phyloP scores from a whole-genome alignment of 1,140 invertebrate species.

The Bradysia coprophila region DNA sequence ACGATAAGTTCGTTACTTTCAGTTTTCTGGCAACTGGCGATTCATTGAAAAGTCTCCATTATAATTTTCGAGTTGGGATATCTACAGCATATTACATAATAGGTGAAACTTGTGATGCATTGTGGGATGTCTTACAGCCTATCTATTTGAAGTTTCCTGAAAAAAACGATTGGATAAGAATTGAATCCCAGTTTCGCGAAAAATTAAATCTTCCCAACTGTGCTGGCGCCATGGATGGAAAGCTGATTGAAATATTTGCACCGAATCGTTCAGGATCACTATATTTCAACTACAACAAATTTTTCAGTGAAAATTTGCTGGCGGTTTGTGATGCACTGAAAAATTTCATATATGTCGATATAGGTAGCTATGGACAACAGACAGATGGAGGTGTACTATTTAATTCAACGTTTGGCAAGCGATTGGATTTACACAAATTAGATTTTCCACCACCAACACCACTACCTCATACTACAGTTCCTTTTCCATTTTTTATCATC shows the following conservation, averaged over 20 bases:
- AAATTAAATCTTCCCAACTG: constrained; percentile 8
- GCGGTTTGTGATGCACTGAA: constrained; percentile 8
- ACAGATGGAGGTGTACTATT: constrained; percentile 15
- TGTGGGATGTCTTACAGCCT: no score
- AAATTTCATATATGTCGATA: constrained; percentile 13
- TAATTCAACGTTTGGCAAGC: no score
- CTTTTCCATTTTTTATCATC: constrained; percentile 15
- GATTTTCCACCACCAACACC: constrained; percentile 8
- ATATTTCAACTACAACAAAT: constrained; percentile 9
- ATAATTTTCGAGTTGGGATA: no score
- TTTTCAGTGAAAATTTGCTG: constrained; percentile 6
- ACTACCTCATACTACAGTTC: constrained; percentile 8
- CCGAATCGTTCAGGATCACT: constrained; percentile 6
- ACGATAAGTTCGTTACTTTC: no score
- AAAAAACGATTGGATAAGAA: no score
- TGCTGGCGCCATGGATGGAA: constrained; percentile 8
- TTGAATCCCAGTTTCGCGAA: no score
- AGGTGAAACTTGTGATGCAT: no score
- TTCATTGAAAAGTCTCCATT: no score
- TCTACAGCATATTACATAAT: no score
- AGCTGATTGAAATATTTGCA: constrained; percentile 5
- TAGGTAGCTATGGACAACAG: constrained; percentile 15
- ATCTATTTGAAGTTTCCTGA: no score
- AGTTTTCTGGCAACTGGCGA: no score
- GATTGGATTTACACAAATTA: constrained; percentile 5